Percentiles rank a stretch among this genome's conserved stretches.
Conservation (phyloP, 2,888 invertebrate genomes). For the Cephus spinipes region DNA sequence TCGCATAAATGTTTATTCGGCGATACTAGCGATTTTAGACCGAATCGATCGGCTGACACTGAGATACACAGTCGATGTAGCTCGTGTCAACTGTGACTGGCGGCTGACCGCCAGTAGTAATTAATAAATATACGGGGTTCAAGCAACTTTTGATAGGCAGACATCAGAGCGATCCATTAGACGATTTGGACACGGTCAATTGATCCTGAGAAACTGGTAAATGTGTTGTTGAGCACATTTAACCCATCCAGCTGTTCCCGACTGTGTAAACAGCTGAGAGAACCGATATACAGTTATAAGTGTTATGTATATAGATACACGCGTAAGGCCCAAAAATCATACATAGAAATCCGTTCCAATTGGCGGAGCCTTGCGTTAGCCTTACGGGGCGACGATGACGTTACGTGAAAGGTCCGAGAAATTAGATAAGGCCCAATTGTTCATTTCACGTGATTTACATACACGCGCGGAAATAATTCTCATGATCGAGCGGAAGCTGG, state of each 20-base stretch:
- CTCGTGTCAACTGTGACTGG: background rate
- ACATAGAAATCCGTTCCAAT: background rate
- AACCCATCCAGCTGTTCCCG: conserved; percentile 24
- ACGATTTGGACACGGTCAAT: conserved; percentile 53
- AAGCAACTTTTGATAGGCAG: background rate
- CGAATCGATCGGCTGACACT: background rate
- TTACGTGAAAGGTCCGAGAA: background rate
- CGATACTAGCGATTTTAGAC: background rate
- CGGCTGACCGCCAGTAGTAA: background rate
- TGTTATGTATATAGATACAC: background rate
- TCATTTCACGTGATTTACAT: conserved; percentile 58
- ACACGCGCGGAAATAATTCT: conserved; percentile 61
- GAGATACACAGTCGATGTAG: background rate
- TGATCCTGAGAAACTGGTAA: conserved; percentile 48
- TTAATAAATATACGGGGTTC: background rate
- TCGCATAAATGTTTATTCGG: background rate
- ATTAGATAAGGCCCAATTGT: background rate
- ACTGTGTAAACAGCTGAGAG: background rate
- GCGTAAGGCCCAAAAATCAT: background rate
- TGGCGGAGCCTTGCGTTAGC: background rate
- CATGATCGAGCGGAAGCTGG: conserved; percentile 42
- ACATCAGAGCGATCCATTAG: conserved; percentile 43
- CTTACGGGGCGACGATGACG: background rate
- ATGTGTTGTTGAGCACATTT: conserved; percentile 50
- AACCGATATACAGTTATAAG: background rate